Evolutionary conservation across 2,797 vertebrate genomes (phyloP), one percentile per base, ranked within the genome.

Genomic region (Cuniculus paca): DNA sequence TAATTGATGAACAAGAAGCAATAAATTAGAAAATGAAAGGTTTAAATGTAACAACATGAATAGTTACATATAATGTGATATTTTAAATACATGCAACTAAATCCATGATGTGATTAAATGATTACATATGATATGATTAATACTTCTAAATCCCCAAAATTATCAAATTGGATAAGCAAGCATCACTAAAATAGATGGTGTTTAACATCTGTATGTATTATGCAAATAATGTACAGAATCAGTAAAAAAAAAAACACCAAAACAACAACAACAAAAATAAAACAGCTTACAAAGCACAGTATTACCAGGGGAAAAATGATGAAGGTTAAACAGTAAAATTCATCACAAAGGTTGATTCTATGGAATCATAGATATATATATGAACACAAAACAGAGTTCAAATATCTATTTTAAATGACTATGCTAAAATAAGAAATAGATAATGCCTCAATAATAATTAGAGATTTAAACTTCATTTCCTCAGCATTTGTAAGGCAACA

Each of bases 251-350:
- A n/a, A 68, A 88, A 60, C 48, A 54, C 52, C 17, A 54, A 1
- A 5, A 54, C 17, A 19, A 54, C 52, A 54, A 54, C 17, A 19
- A 54, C 16, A 54, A 54, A 1, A 54, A 19, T 5, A 78, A 4
- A 39, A 36, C 16, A 70, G 3, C 0, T 20, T 89, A 87, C n/a
- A 83, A 87, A 86, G 70, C 7, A 74, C 63, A 17, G 22, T 48
- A 74, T 63, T 68, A 34, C 2, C 34, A 91, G 56, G 80, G 39
- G 5, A 77, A 34, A 74, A 52, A 83, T 52, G 8, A 31, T 4
- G 91, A 89, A 48, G 26, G 17, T 39, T 54, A 77, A 89, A 90
- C 1, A 91, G 42, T 56, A 85, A 22, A 94, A 88, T 52, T 89
- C 31, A 65, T 81, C 39, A 93, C 45, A 28, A 63, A 65, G 2